A percentile compares a stretch with the other conserved stretches of the same genome.
These are phyloP conservation scores for Cephus cinctus DNA, from an alignment of 1,140 invertebrate species.

Conservation along the genomic window DNA sequence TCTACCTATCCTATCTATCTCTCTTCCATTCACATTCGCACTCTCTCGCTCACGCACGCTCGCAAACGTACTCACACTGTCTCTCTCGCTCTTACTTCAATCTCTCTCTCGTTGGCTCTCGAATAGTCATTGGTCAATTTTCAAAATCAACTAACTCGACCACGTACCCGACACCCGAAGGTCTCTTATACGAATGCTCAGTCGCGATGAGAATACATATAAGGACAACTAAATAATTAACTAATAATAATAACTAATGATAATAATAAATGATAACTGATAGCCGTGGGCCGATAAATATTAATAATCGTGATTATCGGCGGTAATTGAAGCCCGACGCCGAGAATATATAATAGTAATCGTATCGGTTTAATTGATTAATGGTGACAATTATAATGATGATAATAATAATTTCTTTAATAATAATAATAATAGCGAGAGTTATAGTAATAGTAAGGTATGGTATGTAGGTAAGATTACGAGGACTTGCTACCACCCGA, in stretches of 20 bases:
- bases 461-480: slow-evolving; percentile 17
- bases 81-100: too few relatives aligned
- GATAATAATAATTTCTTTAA: slow-evolving; percentile 24
- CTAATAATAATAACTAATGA: slow-evolving; percentile 28
- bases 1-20: too few relatives aligned
- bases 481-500: background rate
- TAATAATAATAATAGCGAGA: slow-evolving; percentile 22
- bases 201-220: too few relatives aligned
- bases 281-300: background rate
- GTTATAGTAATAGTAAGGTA: slow-evolving; percentile 18
- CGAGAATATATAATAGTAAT: background rate
- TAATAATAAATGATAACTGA: slow-evolving; percentile 21
- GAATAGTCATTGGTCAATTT: too few relatives aligned
- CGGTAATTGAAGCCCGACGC: background rate
- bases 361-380: background rate
- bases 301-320: background rate
- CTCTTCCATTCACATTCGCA: too few relatives aligned
- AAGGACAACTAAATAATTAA: too few relatives aligned
- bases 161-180: too few relatives aligned
- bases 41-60: too few relatives aligned
- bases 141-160: too few relatives aligned
- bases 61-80: too few relatives aligned
- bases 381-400: slow-evolving; percentile 16
- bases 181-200: too few relatives aligned
- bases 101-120: too few relatives aligned